Conservation (phyloP, 2,797 vertebrate genomes). For the Poecile montanus region DNA sequence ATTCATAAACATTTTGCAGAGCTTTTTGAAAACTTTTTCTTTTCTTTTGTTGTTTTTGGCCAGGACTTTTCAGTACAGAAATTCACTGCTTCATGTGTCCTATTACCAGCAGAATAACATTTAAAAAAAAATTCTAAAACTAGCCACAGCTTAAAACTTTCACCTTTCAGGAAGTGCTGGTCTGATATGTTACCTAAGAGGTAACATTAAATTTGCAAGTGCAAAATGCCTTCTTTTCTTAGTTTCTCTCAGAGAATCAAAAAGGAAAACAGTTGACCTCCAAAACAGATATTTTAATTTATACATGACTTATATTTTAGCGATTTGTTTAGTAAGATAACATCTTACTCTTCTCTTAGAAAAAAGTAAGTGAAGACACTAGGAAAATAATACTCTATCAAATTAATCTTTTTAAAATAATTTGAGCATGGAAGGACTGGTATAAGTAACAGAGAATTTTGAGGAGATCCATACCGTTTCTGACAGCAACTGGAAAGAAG, state of each 20-base stretch:
- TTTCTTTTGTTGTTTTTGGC: conserved; percentile 81
- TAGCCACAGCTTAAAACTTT: not conserved
- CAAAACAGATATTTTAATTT: conserved; percentile 26
- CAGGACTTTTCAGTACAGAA: conserved; percentile 60
- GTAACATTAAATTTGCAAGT: not conserved
- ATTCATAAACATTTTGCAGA: conserved; percentile 83
- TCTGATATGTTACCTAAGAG: not conserved
- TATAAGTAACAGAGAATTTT: not conserved
- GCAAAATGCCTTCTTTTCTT: conserved; percentile 9
- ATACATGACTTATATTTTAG: not conserved
- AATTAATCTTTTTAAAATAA: conserved; percentile 51
- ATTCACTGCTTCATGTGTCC: conserved; percentile 53
- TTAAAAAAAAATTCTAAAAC: conserved; percentile 47
- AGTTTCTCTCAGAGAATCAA: not conserved
- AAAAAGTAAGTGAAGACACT: not conserved
- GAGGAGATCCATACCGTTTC: not conserved
- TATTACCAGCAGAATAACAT: conserved; percentile 67
- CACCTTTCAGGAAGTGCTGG: not conserved
- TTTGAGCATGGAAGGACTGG: conserved; percentile 3
- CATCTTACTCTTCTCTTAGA: conserved; percentile 34
- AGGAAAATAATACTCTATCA: conserved; percentile 55
- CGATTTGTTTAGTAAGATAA: conserved; percentile 35
- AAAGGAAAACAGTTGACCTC: not conserved
- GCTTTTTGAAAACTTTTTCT: conserved; percentile 74
- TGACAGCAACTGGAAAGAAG: not conserved